Conservation (phyloP, 1,140 invertebrate genomes). For the Bombyx mandarina region DNA sequence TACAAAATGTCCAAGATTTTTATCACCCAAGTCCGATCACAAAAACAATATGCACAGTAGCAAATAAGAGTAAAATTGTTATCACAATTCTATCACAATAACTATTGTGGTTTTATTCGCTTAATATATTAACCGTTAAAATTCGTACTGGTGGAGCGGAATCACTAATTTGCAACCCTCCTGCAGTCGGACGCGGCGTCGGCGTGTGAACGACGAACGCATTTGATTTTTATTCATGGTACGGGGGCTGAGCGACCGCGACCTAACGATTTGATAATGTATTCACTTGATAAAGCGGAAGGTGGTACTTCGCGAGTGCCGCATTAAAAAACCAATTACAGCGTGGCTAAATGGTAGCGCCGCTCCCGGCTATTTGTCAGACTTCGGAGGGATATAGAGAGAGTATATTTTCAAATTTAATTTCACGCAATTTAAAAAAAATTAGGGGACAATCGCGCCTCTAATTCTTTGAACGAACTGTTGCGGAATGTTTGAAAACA, state of each 20-base stretch:
- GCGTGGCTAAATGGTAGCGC: slow-evolving; percentile 62
- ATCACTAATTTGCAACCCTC: slow-evolving; percentile 58
- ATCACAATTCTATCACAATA: not conserved
- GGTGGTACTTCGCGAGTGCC: slow-evolving; percentile 58
- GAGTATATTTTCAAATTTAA: slow-evolving; percentile 68
- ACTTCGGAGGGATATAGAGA: slow-evolving; percentile 54
- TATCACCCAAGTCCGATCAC: too few species aligned
- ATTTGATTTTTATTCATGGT: slow-evolving; percentile 66
- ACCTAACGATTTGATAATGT: slow-evolving; percentile 69
- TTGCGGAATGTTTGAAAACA: slow-evolving; percentile 13
- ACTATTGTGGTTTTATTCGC: slow-evolving; percentile 21
- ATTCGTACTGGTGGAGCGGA: slow-evolving; percentile 29
- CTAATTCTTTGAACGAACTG: too few species aligned
- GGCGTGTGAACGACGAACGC: slow-evolving; percentile 40
- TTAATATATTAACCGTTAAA: slow-evolving; percentile 60
- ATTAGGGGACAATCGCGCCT: slow-evolving; percentile 46
- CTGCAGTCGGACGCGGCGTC: slow-evolving; percentile 20
- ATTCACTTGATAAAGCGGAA: slow-evolving; percentile 69
- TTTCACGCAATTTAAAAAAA: slow-evolving; percentile 65
- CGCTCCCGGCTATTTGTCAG: slow-evolving; percentile 64
- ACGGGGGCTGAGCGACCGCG: slow-evolving; percentile 44
- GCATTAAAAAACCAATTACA: slow-evolving; percentile 71
- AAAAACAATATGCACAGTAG: too few species aligned
- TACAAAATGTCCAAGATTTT: too few species aligned
- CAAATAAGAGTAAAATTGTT: not conserved